These are phyloP conservation scores for Drosophila paracracens DNA, from an alignment of 2,888 invertebrate genomes.

Conservation along the genomic window DNA sequence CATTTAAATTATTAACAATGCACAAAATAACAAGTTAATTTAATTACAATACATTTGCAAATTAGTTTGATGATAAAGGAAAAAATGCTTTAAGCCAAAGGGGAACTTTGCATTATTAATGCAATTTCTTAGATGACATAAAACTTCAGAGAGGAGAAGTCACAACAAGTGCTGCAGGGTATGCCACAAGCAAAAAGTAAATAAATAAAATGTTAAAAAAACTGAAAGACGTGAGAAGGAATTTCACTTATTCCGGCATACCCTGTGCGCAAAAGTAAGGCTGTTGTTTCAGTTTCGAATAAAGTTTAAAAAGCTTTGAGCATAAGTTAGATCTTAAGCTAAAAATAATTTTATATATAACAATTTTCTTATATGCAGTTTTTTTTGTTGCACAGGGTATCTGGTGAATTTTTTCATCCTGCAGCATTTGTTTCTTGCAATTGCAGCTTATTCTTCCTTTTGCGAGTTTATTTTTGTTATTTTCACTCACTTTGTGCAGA, in stretches of 20 bases:
- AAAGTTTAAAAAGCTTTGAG: too few relatives aligned
- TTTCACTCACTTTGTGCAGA: conserved; percentile 67
- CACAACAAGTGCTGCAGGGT: conserved; percentile 28
- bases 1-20: conserved; percentile 5
- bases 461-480: conserved; percentile 62
- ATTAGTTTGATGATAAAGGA: conserved; percentile 2
- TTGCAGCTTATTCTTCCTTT: conserved; percentile 10
- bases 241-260: conserved; percentile 24
- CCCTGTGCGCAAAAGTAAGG: conserved; percentile 20
- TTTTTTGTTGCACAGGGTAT: conserved; percentile 9
- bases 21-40: conserved; percentile 47
- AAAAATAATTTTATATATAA: neutral
- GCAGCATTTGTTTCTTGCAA: neutral
- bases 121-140: conserved; percentile 53
- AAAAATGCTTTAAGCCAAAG: conserved; percentile 5
- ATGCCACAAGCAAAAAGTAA: conserved; percentile 21
- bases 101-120: conserved; percentile 64
- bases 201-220: conserved; percentile 38
- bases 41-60: conserved; percentile 38
- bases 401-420: neutral
- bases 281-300: neutral
- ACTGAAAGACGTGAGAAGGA: conserved; percentile 53
- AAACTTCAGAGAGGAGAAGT: conserved; percentile 16
- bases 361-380: neutral
- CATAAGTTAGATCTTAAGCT: neutral